Evolutionary conservation across 2,113 vertebrate species (phyloP).

Genomic region (Sylvilagus bachmani): DNA sequence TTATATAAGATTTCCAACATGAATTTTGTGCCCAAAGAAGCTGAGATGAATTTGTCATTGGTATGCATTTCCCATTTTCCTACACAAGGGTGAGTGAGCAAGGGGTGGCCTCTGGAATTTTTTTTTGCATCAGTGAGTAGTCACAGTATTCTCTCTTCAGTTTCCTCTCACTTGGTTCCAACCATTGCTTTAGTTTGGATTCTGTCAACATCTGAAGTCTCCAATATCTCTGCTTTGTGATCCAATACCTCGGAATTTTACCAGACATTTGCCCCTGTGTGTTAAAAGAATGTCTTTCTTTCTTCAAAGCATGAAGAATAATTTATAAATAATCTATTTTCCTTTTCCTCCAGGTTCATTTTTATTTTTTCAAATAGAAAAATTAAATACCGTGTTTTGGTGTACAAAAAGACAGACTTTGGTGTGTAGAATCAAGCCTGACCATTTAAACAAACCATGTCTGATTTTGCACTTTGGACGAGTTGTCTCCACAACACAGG

Average conservation of each 20-base stretch:
- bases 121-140: not conserved
- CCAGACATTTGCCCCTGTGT: not conserved
- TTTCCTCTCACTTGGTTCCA: not conserved
- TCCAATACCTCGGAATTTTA: not conserved
- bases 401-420: not conserved
- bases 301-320: not conserved
- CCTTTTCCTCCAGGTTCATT: not conserved
- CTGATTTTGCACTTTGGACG: not conserved
- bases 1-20: not conserved
- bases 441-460: not conserved
- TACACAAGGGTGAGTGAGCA: not conserved
- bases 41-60: not conserved
- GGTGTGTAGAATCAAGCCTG: not conserved
- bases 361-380: not conserved
- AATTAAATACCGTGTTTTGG: not conserved
- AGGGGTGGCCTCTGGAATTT: not conserved
- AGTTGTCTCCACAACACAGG: not conserved
- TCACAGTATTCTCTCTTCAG: not conserved
- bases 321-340: not conserved
- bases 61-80: not conserved
- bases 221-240: not conserved
- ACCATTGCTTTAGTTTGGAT: not conserved
- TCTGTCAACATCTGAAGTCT: not conserved
- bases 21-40: not conserved
- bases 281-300: not conserved